Evolutionary conservation across 1,140 invertebrate species (phyloP), one percentile per base, ranked within the genome.

Genomic region (Papilio helenus): DNA sequence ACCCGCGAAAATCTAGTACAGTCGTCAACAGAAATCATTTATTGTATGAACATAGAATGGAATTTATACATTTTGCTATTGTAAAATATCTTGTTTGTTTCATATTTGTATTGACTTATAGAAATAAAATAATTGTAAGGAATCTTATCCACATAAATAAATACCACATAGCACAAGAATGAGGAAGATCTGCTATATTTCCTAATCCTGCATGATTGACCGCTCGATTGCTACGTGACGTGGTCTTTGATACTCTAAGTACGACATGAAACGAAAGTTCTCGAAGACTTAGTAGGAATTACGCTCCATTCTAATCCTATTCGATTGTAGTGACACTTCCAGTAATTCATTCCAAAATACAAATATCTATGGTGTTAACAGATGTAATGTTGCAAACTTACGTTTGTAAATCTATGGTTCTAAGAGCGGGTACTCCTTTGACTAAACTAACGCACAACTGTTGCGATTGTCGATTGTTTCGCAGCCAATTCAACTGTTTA

Each of bases 131-230:
- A 51, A 51, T 51, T 55, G n/a, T 20, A n/a, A 55, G 51, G 18
- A 20, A 55, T 55, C 58, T 61, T 9, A 61, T 61, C 23, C 20
- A 12, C 8, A 61, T 61, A 61, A 18, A 65, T 65, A 65, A 65
- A 26, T 29, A 65, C 26, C 61, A 65, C 23, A 34, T 65, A 29
- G 23, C 61, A 65, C 61, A 29, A 65, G 61, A 65, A 65, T 14
- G 23, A 65, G 61, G 61, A 65, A 65, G 26, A 2, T 65, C 12
- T 65, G 23, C 14, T 16, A 0, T 14, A 65, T 65, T 65, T 65
- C 58, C 61, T 65, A 65, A 65, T 65, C 61, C 61, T 65, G 34
- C 14, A 65, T 65, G 61, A 65, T 65, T 65, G 61, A 65, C 61
- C 26, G 61, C 26, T 65, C 29, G 61, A 26, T 29, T 16, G 61